Conservation (phyloP, 2,797 vertebrate species). For the Podarcis lilfordi region DNA sequence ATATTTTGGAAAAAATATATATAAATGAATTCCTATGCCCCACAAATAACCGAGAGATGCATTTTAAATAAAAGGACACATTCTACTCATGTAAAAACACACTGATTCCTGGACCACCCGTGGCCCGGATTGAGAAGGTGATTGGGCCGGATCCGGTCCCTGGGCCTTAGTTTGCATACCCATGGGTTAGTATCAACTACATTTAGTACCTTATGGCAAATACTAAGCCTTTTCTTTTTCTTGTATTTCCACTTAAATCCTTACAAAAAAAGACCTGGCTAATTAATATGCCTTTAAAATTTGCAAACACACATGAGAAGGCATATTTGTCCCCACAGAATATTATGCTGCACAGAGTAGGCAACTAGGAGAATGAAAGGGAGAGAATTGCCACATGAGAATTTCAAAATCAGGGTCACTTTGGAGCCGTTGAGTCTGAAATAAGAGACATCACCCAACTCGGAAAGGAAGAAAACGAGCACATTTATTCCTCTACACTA, state of each 20-base stretch:
- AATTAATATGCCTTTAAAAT: neutral
- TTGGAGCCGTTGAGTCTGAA: neutral
- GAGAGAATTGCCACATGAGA: neutral
- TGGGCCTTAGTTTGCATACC: no score
- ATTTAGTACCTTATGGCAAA: neutral
- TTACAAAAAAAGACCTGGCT: rapidly evolving
- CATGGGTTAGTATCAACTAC: neutral
- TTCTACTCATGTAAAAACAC: no score
- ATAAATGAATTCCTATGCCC: no score
- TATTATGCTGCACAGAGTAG: neutral
- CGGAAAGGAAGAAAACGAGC: neutral
- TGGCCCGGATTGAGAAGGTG: no score
- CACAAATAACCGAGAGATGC: no score
- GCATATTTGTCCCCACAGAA: neutral
- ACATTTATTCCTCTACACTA: neutral
- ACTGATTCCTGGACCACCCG: no score
- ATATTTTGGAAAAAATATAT: no score
- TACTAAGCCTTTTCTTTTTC: neutral
- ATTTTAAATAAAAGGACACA: no score
- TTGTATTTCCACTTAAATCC: neutral
- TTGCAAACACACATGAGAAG: neutral
- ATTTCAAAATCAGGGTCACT: neutral
- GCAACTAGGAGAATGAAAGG: neutral
- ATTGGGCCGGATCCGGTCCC: no score
- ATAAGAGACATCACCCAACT: neutral